Conservation (phyloP, 1,140 invertebrate genomes). For the Carcinoscorpius rotundicauda region DNA sequence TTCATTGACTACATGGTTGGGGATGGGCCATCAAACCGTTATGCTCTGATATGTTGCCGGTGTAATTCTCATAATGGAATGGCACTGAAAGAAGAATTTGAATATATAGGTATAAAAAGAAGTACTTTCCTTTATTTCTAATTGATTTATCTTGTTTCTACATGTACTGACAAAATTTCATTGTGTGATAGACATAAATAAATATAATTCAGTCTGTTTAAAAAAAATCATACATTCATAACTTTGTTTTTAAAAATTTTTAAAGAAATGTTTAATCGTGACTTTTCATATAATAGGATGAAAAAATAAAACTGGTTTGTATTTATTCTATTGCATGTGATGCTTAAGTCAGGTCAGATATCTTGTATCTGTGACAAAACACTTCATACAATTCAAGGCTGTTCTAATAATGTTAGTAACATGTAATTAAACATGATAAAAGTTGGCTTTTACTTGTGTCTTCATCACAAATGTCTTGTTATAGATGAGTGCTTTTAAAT, state of each 20-base stretch:
- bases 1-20: conserved; percentile 88
- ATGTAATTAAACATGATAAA: no score
- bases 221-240: conserved; percentile 1
- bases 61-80: conserved; percentile 94
- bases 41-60: conserved; percentile 81
- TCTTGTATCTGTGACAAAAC: no score
- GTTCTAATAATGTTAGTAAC: no score
- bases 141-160: conserved; percentile 12
- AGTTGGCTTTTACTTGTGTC: no score
- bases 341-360: no score
- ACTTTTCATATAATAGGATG: conserved; percentile 2
- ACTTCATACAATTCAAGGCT: no score
- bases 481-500: no score
- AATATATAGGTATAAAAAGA: conserved; percentile 57
- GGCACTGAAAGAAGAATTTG: conserved; percentile 92
- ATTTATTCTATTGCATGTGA: no score
- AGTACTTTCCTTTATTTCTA: conserved; percentile 10
- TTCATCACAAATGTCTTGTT: no score
- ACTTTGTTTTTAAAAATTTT: neutral
- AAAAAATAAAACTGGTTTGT: no score
- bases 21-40: conserved; percentile 87
- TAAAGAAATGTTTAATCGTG: conserved; percentile 5
- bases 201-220: neutral
- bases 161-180: neutral
- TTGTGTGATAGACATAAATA: no score